Evolutionary conservation across 2,113 vertebrate genomes (phyloP), one percentile per base, ranked within the genome.

Genomic region (Etheostoma spectabile): DNA sequence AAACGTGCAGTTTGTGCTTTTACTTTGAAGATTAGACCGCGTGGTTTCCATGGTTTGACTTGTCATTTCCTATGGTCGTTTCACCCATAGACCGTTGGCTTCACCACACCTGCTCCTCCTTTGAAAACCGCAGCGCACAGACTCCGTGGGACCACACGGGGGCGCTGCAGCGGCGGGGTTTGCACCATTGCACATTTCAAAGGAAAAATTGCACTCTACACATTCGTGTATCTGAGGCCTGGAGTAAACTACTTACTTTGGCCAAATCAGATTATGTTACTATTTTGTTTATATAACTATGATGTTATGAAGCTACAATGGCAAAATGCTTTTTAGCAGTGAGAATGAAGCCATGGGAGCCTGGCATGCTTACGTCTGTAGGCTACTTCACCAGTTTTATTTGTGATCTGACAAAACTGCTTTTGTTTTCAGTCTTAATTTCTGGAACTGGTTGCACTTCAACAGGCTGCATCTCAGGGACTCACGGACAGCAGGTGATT

Each of bases 21-120:
- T 84, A 88, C 55, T 80, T 1, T 85, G 84, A 83, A 88, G 16
- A 51, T 7, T 2, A 18, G 0, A 3, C 1, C 2, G 2, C 0
- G 7, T 2, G 0, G 45, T 74, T 86, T 89, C 90, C 8, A 42
- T 42, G 38, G 8, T 42, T 42, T 11, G 38, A 42, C 38, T 10
- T 10, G 38, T 42, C 38, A 42, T 38, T 38, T 38, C 35, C 35
- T 38, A 38, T 38, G 35, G 35, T 38, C 35, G 8, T 11, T 11
- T 30, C 30, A 30, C 30, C 30, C 30, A 30, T 30, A 4, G 30
- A 30, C 30, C 2, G 30, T 30, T 30, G 30, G 30, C 0, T 4
- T 42, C 53, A 22, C 48, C 66, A 64, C 89, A 87, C 85, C 86
- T 86, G 82, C 64, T 15, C 14, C 35, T 55, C 33, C 55, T 24